Base-by-base conservation (phyloP, 1,140 invertebrate species). In the Phymastichus coffea region DNA sequence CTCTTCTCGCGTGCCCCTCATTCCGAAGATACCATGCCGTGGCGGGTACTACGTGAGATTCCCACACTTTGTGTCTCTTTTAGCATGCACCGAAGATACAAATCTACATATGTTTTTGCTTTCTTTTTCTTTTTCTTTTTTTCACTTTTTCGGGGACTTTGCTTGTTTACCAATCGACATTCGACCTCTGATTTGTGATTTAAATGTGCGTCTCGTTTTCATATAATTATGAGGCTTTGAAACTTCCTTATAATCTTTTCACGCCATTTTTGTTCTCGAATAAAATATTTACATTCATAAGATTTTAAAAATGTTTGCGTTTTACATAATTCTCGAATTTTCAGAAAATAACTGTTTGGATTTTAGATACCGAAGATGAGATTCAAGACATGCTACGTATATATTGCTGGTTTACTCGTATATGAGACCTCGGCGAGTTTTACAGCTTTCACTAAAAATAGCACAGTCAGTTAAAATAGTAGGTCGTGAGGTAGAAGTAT, bases 41-140 rank as follows among this genome's bases (percentile, higher is more conserved):
- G 41, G 8, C 3, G 49, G 33, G 19, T 35, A 59, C 65, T 77
- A 80, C 76, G 75, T 80, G 73, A 80, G 71, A 78, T 79, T 80
- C 78, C 78, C 78, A 80, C 78, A 80, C 71, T 76, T 67, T 57
- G 64, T 72, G 70, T 68, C 68, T 68, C 65, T 70, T 70, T 71
- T 57, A 41, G 22, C 33, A 9, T 14, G 15, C 19, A 20, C 22
- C 20, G 46, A 15, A 38, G 57, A 60, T 60, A 15, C 15, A 2
- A 30, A 53, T 59, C 57, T 46, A 48, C 46, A 58, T 58, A n/a
- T 26, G 25, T 33, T 47, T 47, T 26, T 47, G 8, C 26, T 4
- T 33, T 40, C 10, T 46, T 47, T 28, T 54, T 43, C 3, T 8
- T 23, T 47, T 46, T 47, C 1, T 20, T n/a, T 48, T 48, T 35